Conservation (phyloP, 2,888 invertebrate species). For the Noctua fimbriata region DNA sequence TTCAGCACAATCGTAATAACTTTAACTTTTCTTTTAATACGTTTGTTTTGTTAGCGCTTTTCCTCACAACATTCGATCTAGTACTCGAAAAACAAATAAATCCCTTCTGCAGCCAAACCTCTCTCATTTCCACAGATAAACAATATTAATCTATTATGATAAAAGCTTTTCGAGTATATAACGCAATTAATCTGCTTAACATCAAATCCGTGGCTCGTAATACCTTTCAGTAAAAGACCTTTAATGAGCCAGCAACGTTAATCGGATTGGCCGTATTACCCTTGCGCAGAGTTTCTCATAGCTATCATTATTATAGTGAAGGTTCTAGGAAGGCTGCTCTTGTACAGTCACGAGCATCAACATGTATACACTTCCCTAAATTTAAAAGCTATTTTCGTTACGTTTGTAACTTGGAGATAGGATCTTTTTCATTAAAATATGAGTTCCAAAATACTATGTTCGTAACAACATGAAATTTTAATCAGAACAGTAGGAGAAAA, state of each 20-base stretch:
- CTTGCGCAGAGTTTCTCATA: background rate
- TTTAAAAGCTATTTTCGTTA: too few species aligned
- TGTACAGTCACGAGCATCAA: conserved; percentile 6
- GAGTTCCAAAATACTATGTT: too few species aligned
- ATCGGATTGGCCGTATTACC: conserved; percentile 34
- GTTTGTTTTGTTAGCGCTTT: background rate
- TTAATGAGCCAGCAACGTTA: conserved; percentile 39
- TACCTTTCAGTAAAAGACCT: conserved; percentile 4
- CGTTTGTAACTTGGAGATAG: too few species aligned
- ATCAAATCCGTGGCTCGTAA: conserved; percentile 16
- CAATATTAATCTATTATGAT: background rate
- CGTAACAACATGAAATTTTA: too few species aligned
- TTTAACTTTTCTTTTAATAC: background rate
- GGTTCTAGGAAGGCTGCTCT: background rate
- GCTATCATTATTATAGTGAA: background rate
- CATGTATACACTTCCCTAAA: too few species aligned
- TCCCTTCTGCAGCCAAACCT: background rate
- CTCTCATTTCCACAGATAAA: background rate
- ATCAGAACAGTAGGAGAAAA: too few species aligned
- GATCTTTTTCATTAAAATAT: too few species aligned
- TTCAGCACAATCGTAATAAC: background rate
- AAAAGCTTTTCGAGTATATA: background rate
- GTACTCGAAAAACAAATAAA: background rate
- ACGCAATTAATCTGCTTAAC: conserved; percentile 26
- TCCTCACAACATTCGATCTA: background rate